Percentiles rank a stretch among this genome's conserved stretches.
These are phyloP conservation scores for Montifringilla adamsi DNA, from an alignment of 2,113 vertebrate genomes.

Conservation along the genomic window DNA sequence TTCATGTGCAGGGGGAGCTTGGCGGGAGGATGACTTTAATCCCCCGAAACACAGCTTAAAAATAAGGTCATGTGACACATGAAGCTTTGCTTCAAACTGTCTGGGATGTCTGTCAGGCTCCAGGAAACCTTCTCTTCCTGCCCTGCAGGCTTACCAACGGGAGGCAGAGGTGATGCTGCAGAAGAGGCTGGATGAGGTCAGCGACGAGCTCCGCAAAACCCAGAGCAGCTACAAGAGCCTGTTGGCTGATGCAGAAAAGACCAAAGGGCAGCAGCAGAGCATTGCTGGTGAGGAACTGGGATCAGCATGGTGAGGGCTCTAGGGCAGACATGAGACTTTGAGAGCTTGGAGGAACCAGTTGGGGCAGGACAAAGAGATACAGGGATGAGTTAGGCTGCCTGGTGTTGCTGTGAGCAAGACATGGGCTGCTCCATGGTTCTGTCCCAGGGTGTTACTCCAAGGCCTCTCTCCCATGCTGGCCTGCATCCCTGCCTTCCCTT, in stretches of 20 bases:
- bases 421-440: accelerated
- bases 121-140: background rate
- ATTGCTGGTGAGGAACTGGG: conserved; percentile 74
- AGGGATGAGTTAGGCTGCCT: background rate
- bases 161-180: conserved; percentile 82
- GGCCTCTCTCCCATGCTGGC: background rate
- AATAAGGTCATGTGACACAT: background rate
- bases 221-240: conserved; percentile 81
- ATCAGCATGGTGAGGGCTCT: background rate
- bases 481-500: background rate
- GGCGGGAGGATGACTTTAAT: background rate
- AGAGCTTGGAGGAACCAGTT: background rate
- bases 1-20: accelerated
- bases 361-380: background rate
- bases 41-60: background rate
- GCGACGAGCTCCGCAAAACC: conserved; percentile 81
- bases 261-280: conserved; percentile 78
- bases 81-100: background rate
- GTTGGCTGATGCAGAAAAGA: conserved; percentile 77
- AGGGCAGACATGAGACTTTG: background rate
- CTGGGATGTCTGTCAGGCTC: background rate
- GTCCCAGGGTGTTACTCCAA: accelerated
- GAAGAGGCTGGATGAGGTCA: conserved; percentile 86
- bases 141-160: conserved; percentile 72
- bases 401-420: background rate